Conservation (phyloP, 2,888 invertebrate genomes). For the Luffia ferchaultella region DNA sequence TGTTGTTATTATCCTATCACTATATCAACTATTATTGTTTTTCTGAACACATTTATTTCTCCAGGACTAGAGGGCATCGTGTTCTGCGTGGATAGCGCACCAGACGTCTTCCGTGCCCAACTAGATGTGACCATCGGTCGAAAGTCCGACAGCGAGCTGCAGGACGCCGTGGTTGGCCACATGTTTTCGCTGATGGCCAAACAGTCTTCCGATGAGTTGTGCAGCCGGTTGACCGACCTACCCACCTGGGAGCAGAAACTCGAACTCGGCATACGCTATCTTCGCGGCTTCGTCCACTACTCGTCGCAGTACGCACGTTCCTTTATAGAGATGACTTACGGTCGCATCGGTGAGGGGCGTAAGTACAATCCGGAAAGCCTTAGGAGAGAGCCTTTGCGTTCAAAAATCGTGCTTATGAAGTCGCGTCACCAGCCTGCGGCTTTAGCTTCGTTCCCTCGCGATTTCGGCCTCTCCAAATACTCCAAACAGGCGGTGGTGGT, state of each 20-base stretch:
- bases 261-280: conserved; percentile 18
- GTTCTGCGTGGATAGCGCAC: too few species aligned
- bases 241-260: conserved; percentile 23
- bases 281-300: conserved; percentile 23
- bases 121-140: conserved; percentile 23
- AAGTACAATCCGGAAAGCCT: conserved; percentile 13
- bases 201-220: conserved; percentile 12
- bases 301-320: conserved; percentile 29
- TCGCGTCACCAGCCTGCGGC: conserved; percentile 7
- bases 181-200: conserved; percentile 28
- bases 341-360: conserved; percentile 16
- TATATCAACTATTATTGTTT: too few species aligned
- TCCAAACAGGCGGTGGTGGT: conserved; percentile 21
- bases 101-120: conserved; percentile 21
- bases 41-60: too few species aligned
- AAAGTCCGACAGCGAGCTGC: conserved; percentile 23
- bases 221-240: conserved; percentile 3
- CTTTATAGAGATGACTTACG: conserved; percentile 24
- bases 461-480: too few species aligned
- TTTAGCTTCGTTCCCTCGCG: too few species aligned
- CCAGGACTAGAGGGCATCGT: too few species aligned
- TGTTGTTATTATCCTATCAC: too few species aligned
- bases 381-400: conserved; percentile 18
- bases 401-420: conserved; percentile 25
- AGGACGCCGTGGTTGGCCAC: conserved; percentile 28